Base-by-base conservation (phyloP, 2,113 vertebrate genomes). In the Tringa solitaria region DNA sequence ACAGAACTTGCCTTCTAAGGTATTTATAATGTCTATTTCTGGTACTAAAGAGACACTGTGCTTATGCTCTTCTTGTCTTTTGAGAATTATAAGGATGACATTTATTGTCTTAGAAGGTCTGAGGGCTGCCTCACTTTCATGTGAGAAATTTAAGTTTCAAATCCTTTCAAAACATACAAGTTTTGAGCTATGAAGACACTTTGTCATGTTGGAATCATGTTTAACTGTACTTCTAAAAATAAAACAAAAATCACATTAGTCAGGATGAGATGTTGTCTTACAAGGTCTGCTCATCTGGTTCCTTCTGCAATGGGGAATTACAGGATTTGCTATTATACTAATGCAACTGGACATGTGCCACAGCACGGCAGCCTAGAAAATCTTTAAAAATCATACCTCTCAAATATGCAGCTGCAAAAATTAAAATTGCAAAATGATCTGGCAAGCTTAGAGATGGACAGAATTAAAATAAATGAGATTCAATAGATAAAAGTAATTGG, bases 391-490 rank as follows among this genome's bases (percentile, higher is more conserved):
- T 28, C 59, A 54, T 51, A 30, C 23, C 87, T 80, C 63, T 91
- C 77, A 85, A 80, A 85, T 39, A 87, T 41, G 93, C 89, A 95
- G 77, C 61, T 94, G 74, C 81, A 85, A 93, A 95, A 77, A 93
- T 95, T 89, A 97, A 85, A 94, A 95, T 57, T 95, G 57, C 45
- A 95, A 78, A 89, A 95, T 70, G 16, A 91, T 65, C 74, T 89
- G 81, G 67, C 87, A 96, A 89, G 41, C 26, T 89, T 87, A 93
- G 74, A 89, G 21, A 84, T 70, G 50, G 84, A 63, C 9, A 83
- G 67, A 91, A 95, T 91, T 89, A 87, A 95, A 96, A 93, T 53
- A 92, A 89, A 95, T 91, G 39, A 94, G 76, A 94, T 95, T 89
- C 84, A 91, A 75, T 9, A 94, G 77, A 92, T 73, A 91, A 78